Evolutionary conservation across 1,140 invertebrate genomes (phyloP), one percentile per base, ranked within the genome.

Genomic region (Littorina saxatilis): DNA sequence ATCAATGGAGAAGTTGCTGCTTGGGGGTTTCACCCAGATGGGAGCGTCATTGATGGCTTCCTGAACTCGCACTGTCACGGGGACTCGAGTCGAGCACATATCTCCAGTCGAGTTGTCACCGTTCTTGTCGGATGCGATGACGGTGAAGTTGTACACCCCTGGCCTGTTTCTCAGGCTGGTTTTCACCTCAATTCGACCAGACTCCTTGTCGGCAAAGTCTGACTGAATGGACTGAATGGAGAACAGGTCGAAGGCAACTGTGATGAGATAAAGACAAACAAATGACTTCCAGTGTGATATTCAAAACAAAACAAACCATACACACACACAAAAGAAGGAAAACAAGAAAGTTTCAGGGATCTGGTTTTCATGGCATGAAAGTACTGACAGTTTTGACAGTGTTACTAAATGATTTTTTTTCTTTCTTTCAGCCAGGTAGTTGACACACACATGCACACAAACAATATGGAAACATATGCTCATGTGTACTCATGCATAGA

Each of bases 31-130:
- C 80, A 97, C 61, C 88, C 89, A 98, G 82, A 91, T 93, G 0
- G 97, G 97, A 20, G 95, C 94, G 87, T 97, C 96, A 88, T 98
- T 96, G 83, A 97, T 97, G 0, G 97, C 95, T 88, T 97, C 96
- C 23, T 84, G 52, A 0, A 91, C 87, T 2, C 66, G 79, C 5
- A 91, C 84, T 23, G 73, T 74, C 29, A 90, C 85, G 66, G 82
- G 79, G 1, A 88, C 84, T 23, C 80, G 81, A 17, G 80, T 61
- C 13, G 50, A 81, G 77, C 83, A 84, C 50, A 83, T 85, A 9
- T 50, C 47, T 43, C 83, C 87, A 50, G 73, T 76, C 13, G 15
- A 32, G 47, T 63, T 58, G 1, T 40, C 40, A 27, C 83, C 86
- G 17, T 79, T 35, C 27, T 79, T 52, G 79, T 90, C 88, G 43